Conservation (phyloP, 2,888 invertebrate species). For the Saturnia japonica region DNA sequence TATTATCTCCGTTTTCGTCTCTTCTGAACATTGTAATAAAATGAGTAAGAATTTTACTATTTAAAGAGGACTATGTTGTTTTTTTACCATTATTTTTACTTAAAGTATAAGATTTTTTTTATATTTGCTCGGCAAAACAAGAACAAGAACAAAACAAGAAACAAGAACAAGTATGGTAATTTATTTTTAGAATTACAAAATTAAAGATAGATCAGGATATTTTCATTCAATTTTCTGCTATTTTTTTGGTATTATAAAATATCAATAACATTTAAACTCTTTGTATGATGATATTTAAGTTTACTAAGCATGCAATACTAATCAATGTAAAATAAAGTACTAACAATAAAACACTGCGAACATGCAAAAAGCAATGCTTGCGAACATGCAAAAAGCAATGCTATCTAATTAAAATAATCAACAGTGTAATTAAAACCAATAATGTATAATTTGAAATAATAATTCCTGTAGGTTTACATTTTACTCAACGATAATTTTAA, state of each 20-base stretch:
- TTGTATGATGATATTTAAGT: not conserved
- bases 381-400: not conserved
- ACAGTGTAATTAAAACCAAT: constrained; percentile 21
- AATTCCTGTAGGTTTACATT: constrained; percentile 33
- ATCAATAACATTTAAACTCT: too few species aligned
- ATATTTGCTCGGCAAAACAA: too few species aligned
- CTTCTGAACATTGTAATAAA: not conserved
- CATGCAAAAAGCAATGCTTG: not conserved
- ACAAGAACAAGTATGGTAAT: too few species aligned
- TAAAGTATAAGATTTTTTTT: not conserved
- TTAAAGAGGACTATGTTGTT: not conserved
- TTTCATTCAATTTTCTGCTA: too few species aligned
- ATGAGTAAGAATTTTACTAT: not conserved
- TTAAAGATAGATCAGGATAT: too few species aligned
- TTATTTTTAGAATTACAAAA: too few species aligned
- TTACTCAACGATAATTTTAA: constrained; percentile 40
- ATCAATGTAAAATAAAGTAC: not conserved
- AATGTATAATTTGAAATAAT: constrained; percentile 25
- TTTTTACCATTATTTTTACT: too few species aligned
- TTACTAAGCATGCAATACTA: not conserved
- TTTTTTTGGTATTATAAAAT: too few species aligned
- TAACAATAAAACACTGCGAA: not conserved
- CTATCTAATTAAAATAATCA: not conserved
- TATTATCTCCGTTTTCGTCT: not conserved
- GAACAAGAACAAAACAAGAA: too few species aligned